These are phyloP conservation scores for Carcinoscorpius rotundicauda DNA, from an alignment of 1,140 invertebrate species.

Conservation along the genomic window DNA sequence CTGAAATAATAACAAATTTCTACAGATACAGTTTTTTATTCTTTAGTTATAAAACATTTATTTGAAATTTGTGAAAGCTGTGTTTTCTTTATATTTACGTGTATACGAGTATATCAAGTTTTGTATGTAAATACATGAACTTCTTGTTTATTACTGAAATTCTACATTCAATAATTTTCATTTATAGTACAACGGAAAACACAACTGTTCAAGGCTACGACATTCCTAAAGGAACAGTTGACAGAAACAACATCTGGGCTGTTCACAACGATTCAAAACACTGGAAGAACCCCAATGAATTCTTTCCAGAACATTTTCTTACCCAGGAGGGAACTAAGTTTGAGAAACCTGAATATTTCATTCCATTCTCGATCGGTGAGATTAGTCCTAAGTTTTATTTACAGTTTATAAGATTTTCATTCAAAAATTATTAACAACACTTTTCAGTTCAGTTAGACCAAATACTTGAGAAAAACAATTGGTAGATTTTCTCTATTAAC, in stretches of 20 bases:
- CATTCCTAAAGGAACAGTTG: conserved; percentile 40
- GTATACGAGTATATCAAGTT: too few species aligned
- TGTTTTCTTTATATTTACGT: too few species aligned
- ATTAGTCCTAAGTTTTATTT: too few species aligned
- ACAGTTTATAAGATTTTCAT: neutral
- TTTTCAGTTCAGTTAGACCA: neutral
- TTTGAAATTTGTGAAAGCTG: too few species aligned
- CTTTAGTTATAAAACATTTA: too few species aligned
- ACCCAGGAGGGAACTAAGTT: conserved; percentile 21
- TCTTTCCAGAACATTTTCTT: conserved; percentile 51
- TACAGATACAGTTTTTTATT: too few species aligned
- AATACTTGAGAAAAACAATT: too few species aligned
- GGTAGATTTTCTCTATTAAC: too few species aligned
- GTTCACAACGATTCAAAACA: conserved; percentile 49
- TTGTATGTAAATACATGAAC: too few species aligned
- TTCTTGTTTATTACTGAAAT: too few species aligned
- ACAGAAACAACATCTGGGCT: conserved; percentile 52
- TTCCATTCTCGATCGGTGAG: conserved; percentile 27
- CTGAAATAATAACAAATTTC: too few species aligned
- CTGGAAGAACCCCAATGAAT: conserved; percentile 55
- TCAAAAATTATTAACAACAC: neutral
- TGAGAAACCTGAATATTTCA: conserved; percentile 17
- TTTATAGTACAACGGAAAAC: conserved; percentile 7
- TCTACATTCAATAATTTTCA: neutral
- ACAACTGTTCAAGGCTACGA: conserved; percentile 25